Base-by-base conservation (phyloP, 2,888 invertebrate species). In the Mantis religiosa region DNA sequence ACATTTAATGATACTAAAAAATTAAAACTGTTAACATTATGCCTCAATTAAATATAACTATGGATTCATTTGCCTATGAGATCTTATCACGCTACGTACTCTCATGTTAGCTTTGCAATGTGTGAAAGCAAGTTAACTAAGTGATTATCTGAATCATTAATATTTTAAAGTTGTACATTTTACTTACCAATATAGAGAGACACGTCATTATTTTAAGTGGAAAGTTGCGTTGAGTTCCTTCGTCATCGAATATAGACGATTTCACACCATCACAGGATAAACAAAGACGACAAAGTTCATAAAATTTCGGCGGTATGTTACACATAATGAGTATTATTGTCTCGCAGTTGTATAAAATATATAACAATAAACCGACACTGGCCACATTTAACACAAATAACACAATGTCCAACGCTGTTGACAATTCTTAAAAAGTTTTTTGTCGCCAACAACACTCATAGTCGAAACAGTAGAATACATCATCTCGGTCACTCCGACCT, bases 211-310 rank as follows among this genome's bases (percentile, higher is more conserved):
- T 96, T 95, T 96, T 95, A 94, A 95, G 95, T 94, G 94, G 94
- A 93, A 95, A 95, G 92, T 94, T 95, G 92, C 95, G 95, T 94
- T 95, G 95, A 93, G 95, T 94, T 94, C 95, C 96, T 94, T 96
- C 95, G 94, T 96, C 96, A 94, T 96, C 96, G 94, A 96, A 96
- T 94, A 96, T 95, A 94, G 96, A 95, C 94, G 96, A 95, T 94
- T 95, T 96, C 94, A 95, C 95, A 95, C 96, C 96, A 95, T 96
- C 93, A 91, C 93, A 92, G 94, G 97, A 97, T 96, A 97, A 96
- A 96, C 97, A 97, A 96, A 97, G 96, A 95, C 97, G 97, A 96
- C 97, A 97, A 95, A 97, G 96, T 96, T 97, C 97, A 95, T 97
- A 97, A 95, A 97, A 97, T 96, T 97, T 97, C 95, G 96, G 96